Percentiles rank a stretch among this genome's conserved stretches.
These are phyloP conservation scores for Drosophila mayaguana DNA, from an alignment of 2,888 invertebrate genomes.

Conservation along the genomic window DNA sequence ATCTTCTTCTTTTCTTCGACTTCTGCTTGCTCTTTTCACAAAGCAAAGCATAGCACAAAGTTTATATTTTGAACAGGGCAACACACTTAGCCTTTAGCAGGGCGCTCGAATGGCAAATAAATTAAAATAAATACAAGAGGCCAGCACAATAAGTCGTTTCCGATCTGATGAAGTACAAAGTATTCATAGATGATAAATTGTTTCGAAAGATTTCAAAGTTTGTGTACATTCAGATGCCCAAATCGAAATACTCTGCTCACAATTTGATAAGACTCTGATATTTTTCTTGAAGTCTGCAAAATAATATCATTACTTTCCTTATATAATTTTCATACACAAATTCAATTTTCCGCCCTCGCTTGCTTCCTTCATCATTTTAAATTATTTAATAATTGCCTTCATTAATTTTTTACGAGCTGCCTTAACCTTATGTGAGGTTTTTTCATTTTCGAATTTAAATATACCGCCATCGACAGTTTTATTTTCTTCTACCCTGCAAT, in stretches of 20 bases:
- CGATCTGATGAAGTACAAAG: conserved; percentile 19
- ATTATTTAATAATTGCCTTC: neutral
- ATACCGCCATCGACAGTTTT: neutral
- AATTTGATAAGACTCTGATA: neutral
- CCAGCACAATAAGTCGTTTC: conserved; percentile 43
- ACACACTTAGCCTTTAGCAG: conserved; percentile 68
- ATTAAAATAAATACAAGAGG: conserved; percentile 72
- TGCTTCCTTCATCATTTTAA: neutral
- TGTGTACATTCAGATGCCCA: neutral
- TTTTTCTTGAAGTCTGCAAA: neutral
- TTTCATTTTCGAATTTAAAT: neutral
- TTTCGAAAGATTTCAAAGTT: conserved; percentile 15
- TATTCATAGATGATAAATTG: conserved; percentile 32
- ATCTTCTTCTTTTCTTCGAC: conserved; percentile 25
- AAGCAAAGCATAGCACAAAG: conserved; percentile 72
- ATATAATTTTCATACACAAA: neutral
- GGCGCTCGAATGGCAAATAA: conserved; percentile 60
- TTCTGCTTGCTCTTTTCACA: conserved; percentile 49
- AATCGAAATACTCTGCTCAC: neutral
- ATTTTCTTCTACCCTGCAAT: neutral
- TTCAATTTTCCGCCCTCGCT: neutral
- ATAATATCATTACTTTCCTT: neutral
- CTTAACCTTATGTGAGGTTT: neutral
- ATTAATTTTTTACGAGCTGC: neutral
- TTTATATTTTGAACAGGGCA: conserved; percentile 70